Evolutionary conservation across 2,888 invertebrate genomes (phyloP).

Genomic region (Amitus sp.): DNA sequence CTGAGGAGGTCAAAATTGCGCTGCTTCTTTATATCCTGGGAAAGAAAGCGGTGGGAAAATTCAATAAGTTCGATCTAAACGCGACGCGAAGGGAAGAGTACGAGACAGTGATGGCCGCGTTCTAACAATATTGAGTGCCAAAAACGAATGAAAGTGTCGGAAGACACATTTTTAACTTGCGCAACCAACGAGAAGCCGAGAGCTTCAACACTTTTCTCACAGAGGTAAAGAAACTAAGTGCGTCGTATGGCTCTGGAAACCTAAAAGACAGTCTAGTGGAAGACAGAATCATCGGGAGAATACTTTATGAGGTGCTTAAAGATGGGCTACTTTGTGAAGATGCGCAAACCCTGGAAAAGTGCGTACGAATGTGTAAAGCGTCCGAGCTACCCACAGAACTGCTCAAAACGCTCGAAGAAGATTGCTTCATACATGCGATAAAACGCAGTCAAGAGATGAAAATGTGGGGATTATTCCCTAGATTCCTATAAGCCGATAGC

Average conservation of each 20-base stretch:
- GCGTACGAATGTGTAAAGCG: conserved; percentile 30
- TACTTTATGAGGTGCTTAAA: conserved; percentile 30
- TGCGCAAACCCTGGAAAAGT: conserved; percentile 29
- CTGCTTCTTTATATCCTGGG: conserved; percentile 24
- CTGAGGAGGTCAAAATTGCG: conserved; percentile 17
- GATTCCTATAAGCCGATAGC: too few species aligned
- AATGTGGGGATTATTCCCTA: too few species aligned
- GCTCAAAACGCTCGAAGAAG: conserved; percentile 13
- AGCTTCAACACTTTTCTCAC: conserved; percentile 37
- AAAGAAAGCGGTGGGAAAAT: conserved; percentile 17
- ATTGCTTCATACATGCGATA: too few species aligned
- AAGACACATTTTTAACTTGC: conserved; percentile 31
- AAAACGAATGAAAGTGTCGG: conserved; percentile 11
- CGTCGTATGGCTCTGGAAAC: conserved; percentile 34
- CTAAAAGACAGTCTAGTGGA: conserved; percentile 41
- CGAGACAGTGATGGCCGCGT: conserved; percentile 7
- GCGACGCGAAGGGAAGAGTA: conserved; percentile 3
- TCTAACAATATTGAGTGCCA: conserved; percentile 8
- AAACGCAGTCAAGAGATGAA: too few species aligned
- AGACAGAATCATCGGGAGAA: conserved; percentile 39
- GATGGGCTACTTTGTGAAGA: conserved; percentile 36
- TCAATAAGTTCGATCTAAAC: conserved; percentile 14
- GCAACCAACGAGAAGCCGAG: conserved; percentile 24
- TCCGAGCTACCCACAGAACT: conserved; percentile 34
- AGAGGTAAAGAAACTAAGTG: conserved; percentile 36